Percentiles rank a stretch among this genome's conserved stretches.
Evolutionary conservation across 2,113 vertebrate genomes (phyloP).

Genomic region (Rhabdornis inornatus): DNA sequence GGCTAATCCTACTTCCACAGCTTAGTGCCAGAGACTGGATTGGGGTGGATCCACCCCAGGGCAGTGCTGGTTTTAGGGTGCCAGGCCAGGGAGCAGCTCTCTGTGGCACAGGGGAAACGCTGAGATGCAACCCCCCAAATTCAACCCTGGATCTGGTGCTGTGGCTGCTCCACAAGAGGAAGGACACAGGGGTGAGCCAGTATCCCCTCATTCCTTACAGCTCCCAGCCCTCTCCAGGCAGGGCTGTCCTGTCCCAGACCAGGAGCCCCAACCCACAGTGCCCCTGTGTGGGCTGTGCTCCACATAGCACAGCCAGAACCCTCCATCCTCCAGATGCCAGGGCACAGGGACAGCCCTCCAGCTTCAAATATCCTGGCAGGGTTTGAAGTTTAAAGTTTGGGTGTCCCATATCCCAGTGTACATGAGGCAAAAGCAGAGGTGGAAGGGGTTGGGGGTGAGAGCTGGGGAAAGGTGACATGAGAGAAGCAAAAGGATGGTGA

Average conservation of each 20-base stretch:
- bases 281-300: slow-evolving; percentile 50
- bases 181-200: neutral
- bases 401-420: accelerated
- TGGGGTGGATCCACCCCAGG: accelerated
- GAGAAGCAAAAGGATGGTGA: accelerated
- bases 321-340: accelerated
- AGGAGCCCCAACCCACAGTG: slow-evolving; percentile 17
- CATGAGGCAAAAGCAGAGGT: accelerated
- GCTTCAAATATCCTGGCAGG: accelerated
- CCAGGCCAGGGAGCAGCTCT: neutral
- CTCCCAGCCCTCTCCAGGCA: neutral
- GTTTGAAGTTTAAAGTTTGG: accelerated
- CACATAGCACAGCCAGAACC: neutral
- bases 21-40: accelerated
- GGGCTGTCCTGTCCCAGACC: accelerated
- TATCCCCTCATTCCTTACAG: accelerated
- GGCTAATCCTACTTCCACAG: neutral
- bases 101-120: accelerated
- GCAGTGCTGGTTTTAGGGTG: neutral
- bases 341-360: neutral
- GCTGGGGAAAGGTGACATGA: accelerated
- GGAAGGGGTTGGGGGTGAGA: neutral
- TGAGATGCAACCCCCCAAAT: neutral
- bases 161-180: accelerated
- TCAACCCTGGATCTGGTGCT: accelerated